Evolutionary conservation across 2,113 vertebrate species (phyloP), one percentile per base, ranked within the genome.

Genomic region (Coptodon bakossiorum): DNA sequence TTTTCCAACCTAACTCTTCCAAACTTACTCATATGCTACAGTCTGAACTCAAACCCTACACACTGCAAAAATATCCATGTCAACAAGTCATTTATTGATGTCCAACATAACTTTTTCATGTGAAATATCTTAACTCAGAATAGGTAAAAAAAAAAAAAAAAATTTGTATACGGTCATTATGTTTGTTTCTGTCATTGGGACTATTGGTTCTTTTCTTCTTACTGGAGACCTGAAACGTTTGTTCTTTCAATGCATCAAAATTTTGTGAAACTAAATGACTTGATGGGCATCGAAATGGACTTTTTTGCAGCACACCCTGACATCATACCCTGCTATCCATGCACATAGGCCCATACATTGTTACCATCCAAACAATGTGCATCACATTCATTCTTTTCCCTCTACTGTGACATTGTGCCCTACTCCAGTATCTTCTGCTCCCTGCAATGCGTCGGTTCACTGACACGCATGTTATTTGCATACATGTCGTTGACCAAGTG

Each of bases 11-110:
- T 90, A 91, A 88, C 79, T 87, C 59, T 61, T 57, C 31, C 40
- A 85, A 40, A 89, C 83, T 61, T 73, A 31, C 79, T 90, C 86
- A 86, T 90, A 31, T 27, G 45, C 50, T 84, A 36, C 54, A 82
- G 48, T 85, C 81, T 78, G 27, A 59, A 57, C 73, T 61, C 59
- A 89, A 86, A 88, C 68, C 87, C 71, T 19, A 36, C 81, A 83
- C 89, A 53, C 93, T 94, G 92, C 94, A 94, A 93, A 94, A 91
- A 86, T 61, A 92, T 92, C 92, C 93, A 93, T 90, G 79, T 87
- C 59, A 87, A 56, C 36, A 83, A 86, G 80, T 85, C 83, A 63
- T 84, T 88, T 17, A 19, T 83, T 85, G 8, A 36, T 13, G 36
- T 84, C 16, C 45, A 61, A 16, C 6, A 19, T 31, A 11, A 31